Base-by-base conservation (phyloP, 2,113 vertebrate genomes). In the Neolamprologus variostigma region DNA sequence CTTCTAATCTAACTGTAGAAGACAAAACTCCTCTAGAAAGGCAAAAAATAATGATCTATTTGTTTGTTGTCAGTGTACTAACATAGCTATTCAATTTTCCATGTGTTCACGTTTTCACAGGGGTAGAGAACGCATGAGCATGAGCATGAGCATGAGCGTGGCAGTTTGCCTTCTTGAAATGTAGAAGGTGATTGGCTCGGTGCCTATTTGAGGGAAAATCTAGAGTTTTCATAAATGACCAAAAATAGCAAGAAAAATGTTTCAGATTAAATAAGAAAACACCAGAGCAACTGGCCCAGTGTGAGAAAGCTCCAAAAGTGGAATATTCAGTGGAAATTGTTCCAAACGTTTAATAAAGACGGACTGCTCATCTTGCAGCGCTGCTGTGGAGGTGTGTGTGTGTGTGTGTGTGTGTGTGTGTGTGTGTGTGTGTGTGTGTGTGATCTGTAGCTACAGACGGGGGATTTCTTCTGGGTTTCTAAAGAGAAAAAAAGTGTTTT, bases 251-350 rank as follows among this genome's bases (percentile, higher is more conserved):
- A 37, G 33, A 68, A 40, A 68, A 63, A 7, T 7, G 16, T 9
- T 23, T 68, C 35, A 40, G 63, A 40, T 40, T 8, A 68, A 40
- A 68, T 14, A 40, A 68, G 3, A 5, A 21, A 61, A 19, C 28
- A 40, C 6, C 1, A 40, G 63, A 68, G 19, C 33, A 21, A 21
- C 17, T 40, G 63, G 4, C 11, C 33, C 63, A 13, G 63, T 21
- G 63, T 33, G 28, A 63, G 59, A 63, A 2, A 1, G 28, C 16
- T 33, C 16, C 16, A 10, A 33, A 33, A 33, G 57, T 61, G 28
- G 28, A 0, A 19, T 10, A 61, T 61, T 61, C 57, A 37, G 31
- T 2, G 10, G 1, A 1, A n/a, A 35, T 12, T 12, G 31, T 12
- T 63, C 59, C 31, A 66, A n/a, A 35, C 6, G 0, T n/a, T 17